phyloP scores from a whole-genome alignment of 1,140 invertebrate genomes.

The Drosophila equinoxialis region DNA sequence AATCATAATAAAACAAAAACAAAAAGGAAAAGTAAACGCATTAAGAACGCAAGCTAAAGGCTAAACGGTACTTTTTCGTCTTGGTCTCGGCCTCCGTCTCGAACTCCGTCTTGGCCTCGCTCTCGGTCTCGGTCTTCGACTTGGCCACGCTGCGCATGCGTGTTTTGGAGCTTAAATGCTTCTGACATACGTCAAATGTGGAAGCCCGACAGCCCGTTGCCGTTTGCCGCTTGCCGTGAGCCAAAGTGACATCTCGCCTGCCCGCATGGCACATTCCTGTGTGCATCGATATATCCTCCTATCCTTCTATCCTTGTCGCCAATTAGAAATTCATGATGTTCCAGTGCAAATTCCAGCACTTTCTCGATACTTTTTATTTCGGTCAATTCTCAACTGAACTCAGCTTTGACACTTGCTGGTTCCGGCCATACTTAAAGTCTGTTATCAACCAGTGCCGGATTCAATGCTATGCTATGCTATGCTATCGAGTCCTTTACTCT shows the following conservation, averaged over 20 bases:
- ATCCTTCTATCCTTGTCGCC: slow-evolving; percentile 16
- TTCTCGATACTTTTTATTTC: too few species aligned
- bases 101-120: not conserved
- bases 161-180: slow-evolving; percentile 65
- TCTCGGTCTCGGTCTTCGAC: not conserved
- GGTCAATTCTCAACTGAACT: too few species aligned
- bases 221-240: slow-evolving; percentile 23
- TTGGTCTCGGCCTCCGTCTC: not conserved
- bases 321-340: slow-evolving; percentile 64
- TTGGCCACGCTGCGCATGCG: slow-evolving; percentile 54
- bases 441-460: too few species aligned
- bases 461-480: too few species aligned
- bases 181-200: slow-evolving; percentile 67
- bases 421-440: too few species aligned
- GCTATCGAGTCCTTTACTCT: too few species aligned
- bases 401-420: too few species aligned
- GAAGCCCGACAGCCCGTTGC: slow-evolving; percentile 20
- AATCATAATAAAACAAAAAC: not conserved
- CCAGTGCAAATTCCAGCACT: not conserved
- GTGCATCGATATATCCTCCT: slow-evolving; percentile 46
- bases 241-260: slow-evolving; percentile 39
- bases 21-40: slow-evolving; percentile 9
- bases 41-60: slow-evolving; percentile 30
- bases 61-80: slow-evolving; percentile 43
- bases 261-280: slow-evolving; percentile 47